Percentiles rank a stretch among this genome's conserved stretches.
phyloP scores from a whole-genome alignment of 2,113 vertebrate genomes.

The Sinocyclocheilus grahami region DNA sequence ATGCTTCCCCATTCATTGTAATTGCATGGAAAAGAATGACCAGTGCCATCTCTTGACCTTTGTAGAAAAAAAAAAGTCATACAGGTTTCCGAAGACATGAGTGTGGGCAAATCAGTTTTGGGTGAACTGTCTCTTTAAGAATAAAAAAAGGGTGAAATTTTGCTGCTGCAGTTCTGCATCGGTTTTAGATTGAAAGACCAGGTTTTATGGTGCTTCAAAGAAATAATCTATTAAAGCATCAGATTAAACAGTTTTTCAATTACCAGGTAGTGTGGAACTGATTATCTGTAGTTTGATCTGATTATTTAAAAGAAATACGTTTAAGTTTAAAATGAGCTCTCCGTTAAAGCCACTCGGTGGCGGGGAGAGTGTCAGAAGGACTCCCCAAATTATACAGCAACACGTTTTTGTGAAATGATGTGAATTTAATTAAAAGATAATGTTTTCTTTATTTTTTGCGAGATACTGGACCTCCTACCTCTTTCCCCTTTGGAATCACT shows the following conservation, averaged over 20 bases:
- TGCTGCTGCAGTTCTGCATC: slow-evolving; percentile 67
- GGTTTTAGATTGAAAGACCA: slow-evolving; percentile 26
- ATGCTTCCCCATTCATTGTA: neutral
- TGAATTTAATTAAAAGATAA: slow-evolving; percentile 83
- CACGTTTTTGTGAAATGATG: slow-evolving; percentile 68
- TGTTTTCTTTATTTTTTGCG: slow-evolving; percentile 70
- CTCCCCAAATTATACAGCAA: slow-evolving; percentile 35
- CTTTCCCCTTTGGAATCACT: slow-evolving; percentile 58
- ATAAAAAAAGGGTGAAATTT: slow-evolving; percentile 33
- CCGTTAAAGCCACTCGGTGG: neutral
- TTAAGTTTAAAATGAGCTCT: slow-evolving; percentile 47
- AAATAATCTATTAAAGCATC: slow-evolving; percentile 54
- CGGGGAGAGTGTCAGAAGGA: slow-evolving; percentile 27
- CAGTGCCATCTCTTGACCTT: neutral
- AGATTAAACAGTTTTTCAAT: slow-evolving; percentile 53
- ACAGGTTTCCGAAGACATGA: neutral
- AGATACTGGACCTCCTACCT: slow-evolving; percentile 60
- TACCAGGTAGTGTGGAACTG: slow-evolving; percentile 46
- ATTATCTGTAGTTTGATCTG: slow-evolving; percentile 45
- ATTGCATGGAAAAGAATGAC: neutral
- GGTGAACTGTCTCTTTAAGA: slow-evolving; percentile 53
- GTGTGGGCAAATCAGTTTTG: neutral
- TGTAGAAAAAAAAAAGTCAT: neutral
- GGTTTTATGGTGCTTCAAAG: slow-evolving; percentile 63
- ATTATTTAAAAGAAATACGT: slow-evolving; percentile 46